Conservation (phyloP, 2,888 invertebrate species). For the Metopia argyrocephala region DNA sequence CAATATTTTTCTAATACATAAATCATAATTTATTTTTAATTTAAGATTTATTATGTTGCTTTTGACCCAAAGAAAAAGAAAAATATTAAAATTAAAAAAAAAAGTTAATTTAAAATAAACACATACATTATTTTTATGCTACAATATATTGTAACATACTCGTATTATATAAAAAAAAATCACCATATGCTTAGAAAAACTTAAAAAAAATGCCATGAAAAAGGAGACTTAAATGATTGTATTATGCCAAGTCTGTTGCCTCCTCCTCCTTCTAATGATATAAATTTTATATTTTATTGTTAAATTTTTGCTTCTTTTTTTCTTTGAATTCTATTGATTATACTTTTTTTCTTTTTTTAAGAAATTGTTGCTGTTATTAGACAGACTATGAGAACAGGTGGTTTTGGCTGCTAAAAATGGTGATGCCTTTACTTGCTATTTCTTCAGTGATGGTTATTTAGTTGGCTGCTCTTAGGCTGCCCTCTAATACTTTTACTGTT, state of each 20-base stretch:
- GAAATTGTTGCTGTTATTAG: not conserved
- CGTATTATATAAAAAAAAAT: not conserved
- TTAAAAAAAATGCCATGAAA: not conserved
- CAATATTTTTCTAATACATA: not conserved
- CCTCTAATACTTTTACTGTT: not conserved
- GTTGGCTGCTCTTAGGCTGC: not conserved
- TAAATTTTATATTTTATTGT: constrained; percentile 6
- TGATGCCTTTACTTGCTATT: not conserved
- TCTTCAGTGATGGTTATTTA: not conserved
- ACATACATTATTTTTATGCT: no score
- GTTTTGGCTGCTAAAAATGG: not conserved
- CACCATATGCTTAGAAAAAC: constrained; percentile 25
- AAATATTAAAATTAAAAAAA: not conserved
- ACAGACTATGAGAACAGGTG: constrained; percentile 22
- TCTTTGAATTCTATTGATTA: constrained; percentile 7
- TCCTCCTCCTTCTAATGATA: not conserved
- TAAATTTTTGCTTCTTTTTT: not conserved
- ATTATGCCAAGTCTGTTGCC: not conserved
- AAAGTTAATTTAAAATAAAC: no score
- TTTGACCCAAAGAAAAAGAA: not conserved
- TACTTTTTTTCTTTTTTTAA: not conserved
- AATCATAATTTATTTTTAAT: not conserved
- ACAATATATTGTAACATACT: not conserved
- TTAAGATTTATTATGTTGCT: not conserved
- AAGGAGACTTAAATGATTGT: not conserved